Conservation (phyloP, 2,888 invertebrate species). For the Rhagium mordax region DNA sequence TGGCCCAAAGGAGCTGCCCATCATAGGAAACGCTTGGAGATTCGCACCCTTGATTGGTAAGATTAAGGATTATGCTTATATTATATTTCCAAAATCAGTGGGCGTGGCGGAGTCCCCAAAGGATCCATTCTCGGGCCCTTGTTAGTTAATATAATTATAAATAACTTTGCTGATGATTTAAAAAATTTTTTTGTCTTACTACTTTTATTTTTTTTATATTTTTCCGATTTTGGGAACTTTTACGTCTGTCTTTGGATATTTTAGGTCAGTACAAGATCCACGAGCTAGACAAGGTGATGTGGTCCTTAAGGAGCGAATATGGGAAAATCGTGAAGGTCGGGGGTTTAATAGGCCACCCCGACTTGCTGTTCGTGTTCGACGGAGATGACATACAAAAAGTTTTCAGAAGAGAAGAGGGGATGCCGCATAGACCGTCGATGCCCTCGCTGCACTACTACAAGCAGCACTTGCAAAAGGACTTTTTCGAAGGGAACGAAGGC, state of each 20-base stretch:
- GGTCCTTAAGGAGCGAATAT: slow-evolving; percentile 73
- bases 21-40: slow-evolving; percentile 87
- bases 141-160: not conserved
- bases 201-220: too few relatives aligned
- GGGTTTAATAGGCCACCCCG: slow-evolving; percentile 83
- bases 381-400: slow-evolving; percentile 82
- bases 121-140: too few relatives aligned
- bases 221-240: too few relatives aligned
- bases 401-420: slow-evolving; percentile 79
- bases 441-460: slow-evolving; percentile 83
- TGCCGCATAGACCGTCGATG: slow-evolving; percentile 83
- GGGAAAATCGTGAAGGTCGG: slow-evolving; percentile 78
- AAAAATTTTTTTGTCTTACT: too few relatives aligned
- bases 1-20: slow-evolving; percentile 81
- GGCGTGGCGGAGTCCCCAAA: too few relatives aligned
- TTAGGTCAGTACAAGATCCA: slow-evolving; percentile 75
- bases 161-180: not conserved
- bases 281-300: slow-evolving; percentile 75
- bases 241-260: too few relatives aligned
- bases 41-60: slow-evolving; percentile 81
- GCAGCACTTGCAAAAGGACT: slow-evolving; percentile 77
- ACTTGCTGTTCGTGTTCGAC: slow-evolving; percentile 81
- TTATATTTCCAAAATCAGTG: too few relatives aligned
- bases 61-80: too few relatives aligned
- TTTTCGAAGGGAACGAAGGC: slow-evolving; percentile 81